Percentiles rank a stretch among this genome's conserved stretches.
Conservation (phyloP, 2,797 vertebrate genomes). For the Pangasius sanitwongsei region DNA sequence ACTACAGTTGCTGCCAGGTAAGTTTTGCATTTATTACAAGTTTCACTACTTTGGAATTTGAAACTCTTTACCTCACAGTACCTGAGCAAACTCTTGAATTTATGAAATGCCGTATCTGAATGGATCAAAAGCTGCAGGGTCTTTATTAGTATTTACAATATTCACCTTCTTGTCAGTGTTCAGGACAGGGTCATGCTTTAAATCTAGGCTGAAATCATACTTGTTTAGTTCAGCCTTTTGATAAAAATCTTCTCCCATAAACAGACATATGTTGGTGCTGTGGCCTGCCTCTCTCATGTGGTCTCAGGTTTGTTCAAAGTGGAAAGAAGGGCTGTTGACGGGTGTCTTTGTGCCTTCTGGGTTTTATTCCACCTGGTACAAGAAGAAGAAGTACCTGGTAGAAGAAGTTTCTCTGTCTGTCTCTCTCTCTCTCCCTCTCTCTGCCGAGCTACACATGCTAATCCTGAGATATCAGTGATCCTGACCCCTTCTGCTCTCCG, state of each 20-base stretch:
- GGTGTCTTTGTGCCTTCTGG: not conserved
- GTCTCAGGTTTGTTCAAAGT: not conserved
- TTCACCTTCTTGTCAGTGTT: not conserved
- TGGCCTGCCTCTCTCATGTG: not conserved
- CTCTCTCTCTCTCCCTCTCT: too few species aligned
- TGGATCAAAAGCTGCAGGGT: not conserved
- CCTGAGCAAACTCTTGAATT: not conserved
- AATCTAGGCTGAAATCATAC: not conserved
- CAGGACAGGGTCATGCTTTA: not conserved
- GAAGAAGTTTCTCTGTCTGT: too few species aligned
- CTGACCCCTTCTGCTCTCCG: too few species aligned
- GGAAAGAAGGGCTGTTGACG: not conserved
- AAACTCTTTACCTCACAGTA: not conserved
- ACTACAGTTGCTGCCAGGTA: not conserved
- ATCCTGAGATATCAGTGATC: too few species aligned
- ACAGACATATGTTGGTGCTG: not conserved
- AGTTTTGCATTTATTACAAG: not conserved
- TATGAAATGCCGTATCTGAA: not conserved
- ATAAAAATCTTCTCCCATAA: not conserved
- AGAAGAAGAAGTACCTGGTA: not conserved
- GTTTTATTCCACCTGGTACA: not conserved
- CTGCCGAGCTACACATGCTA: too few species aligned
- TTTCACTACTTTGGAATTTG: not conserved
- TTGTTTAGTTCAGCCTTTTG: not conserved
- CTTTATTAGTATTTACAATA: not conserved